Evolutionary conservation across 1,140 invertebrate genomes (phyloP), one percentile per base, ranked within the genome.

Genomic region (Zaprionus lachaisei): DNA sequence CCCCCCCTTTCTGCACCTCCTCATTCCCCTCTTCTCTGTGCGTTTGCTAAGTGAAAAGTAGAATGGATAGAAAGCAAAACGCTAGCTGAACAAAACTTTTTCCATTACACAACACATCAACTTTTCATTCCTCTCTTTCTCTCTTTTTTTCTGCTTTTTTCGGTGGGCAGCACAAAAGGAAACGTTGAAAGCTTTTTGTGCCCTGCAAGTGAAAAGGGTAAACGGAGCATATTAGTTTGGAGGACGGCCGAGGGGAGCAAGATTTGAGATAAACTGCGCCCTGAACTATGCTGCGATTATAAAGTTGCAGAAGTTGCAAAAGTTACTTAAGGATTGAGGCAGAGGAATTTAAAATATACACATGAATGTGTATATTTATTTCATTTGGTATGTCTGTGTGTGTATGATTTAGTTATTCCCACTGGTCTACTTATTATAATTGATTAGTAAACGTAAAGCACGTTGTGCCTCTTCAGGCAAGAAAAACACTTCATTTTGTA

Each of bases 91-190:
- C 77, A 84, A 89, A 89, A 89, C 85, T 89, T 89, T 89, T 89
- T 89, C 84, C 84, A 89, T 89, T 89, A 89, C 84, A 89, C 84
- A 89, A 90, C 84, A 78, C 73, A 89, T 81, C 85, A 89, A 89
- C 84, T 83, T 79, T 79, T 66, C 65, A 64, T 51, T 64, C 73
- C 63, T 26, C 64, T 72, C 71, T 64, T 77, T 26, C 79, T 58
- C 67, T 67, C 54, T 74, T 69, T 65, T 65, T 75, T 34, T 37
- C 56, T 79, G 44, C 54, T 70, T 83, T 77, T 86, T 83, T 87
- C 34, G 77, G 77, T 80, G 71, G 70, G 75, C 75, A 89, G 57
- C 85, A 89, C 85, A 89, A 89, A 89, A 84, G 85, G 81, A 84
- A 67, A 89, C 78, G 80, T 87, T 80, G 84, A 87, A 89, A 89